A percentile compares a stretch with the other conserved stretches of the same genome.
These are phyloP conservation scores for Antedon mediterranea DNA, from an alignment of 53 echinoderm and acorn worm genomes.

Conservation along the genomic window DNA sequence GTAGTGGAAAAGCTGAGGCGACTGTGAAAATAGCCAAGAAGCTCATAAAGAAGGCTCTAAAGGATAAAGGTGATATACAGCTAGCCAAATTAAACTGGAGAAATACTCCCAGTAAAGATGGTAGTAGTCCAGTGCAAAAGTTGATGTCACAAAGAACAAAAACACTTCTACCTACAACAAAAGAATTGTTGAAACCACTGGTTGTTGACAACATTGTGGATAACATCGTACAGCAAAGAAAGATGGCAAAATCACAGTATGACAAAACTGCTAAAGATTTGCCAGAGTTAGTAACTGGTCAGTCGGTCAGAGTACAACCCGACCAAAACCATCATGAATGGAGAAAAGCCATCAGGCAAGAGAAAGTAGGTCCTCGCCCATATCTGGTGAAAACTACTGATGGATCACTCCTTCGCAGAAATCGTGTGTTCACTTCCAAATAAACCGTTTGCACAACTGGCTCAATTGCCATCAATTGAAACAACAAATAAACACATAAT, in stretches of 20 bases:
- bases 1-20: conserved; percentile 26
- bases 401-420: background rate
- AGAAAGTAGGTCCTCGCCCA: background rate
- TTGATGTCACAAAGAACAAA: conserved; percentile 32
- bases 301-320: conserved; percentile 26
- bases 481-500: too few species aligned
- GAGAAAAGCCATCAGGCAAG: conserved; percentile 5
- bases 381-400: background rate
- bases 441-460: too few species aligned
- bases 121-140: conserved; percentile 29
- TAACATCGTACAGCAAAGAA: conserved; percentile 10
- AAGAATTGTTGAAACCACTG: conserved; percentile 23
- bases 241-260: conserved; percentile 24
- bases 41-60: conserved; percentile 11
- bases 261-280: conserved; percentile 25
- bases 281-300: conserved; percentile 26
- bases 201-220: conserved; percentile 23
- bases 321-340: conserved; percentile 6
- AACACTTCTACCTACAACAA: conserved; percentile 27
- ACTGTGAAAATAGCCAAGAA: conserved; percentile 25
- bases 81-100: conserved; percentile 31
- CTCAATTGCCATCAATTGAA: too few species aligned
- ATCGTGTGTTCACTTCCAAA: background rate
- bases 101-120: conserved; percentile 21
- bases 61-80: conserved; percentile 14